Evolutionary conservation across 2,888 invertebrate genomes (phyloP).

Genomic region (Zeuzera pyrina): DNA sequence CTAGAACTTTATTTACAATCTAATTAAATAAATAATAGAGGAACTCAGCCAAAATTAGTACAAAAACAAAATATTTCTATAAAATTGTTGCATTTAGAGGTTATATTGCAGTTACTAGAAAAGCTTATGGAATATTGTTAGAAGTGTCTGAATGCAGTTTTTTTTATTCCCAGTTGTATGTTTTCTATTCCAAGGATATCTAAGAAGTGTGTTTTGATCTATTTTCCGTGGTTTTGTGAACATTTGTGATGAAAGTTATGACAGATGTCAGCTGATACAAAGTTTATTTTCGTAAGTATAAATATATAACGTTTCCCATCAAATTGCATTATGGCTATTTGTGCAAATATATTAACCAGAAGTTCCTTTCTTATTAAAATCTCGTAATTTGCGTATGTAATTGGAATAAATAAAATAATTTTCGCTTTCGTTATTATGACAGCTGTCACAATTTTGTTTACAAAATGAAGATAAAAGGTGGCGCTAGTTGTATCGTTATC

Average conservation of each 20-base stretch:
- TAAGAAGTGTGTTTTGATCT: conserved; percentile 26
- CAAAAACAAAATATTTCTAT: conserved; percentile 11
- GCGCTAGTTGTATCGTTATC: conserved; percentile 7
- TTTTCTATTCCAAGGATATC: conserved; percentile 20
- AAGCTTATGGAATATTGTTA: conserved; percentile 58
- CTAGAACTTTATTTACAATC: no score
- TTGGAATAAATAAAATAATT: no score
- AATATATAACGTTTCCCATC: no score
- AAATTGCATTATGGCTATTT: no score
- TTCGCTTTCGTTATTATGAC: no score
- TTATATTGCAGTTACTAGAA: conserved; percentile 36
- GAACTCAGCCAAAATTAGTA: neutral
- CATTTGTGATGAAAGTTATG: conserved; percentile 66
- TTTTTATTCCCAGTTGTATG: conserved; percentile 21
- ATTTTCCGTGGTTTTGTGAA: conserved; percentile 52
- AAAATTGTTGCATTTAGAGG: conserved; percentile 32
- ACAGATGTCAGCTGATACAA: conserved; percentile 59
- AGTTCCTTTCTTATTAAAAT: no score
- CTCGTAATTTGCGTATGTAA: no score
- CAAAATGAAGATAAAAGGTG: conserved; percentile 8
- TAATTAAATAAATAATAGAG: neutral
- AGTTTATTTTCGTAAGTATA: conserved; percentile 35
- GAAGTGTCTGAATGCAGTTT: conserved; percentile 32
- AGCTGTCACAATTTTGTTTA: conserved; percentile 7
- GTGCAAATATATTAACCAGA: no score